Evolutionary conservation across 1,140 invertebrate species (phyloP).

Genomic region (Epicauta chinensis): DNA sequence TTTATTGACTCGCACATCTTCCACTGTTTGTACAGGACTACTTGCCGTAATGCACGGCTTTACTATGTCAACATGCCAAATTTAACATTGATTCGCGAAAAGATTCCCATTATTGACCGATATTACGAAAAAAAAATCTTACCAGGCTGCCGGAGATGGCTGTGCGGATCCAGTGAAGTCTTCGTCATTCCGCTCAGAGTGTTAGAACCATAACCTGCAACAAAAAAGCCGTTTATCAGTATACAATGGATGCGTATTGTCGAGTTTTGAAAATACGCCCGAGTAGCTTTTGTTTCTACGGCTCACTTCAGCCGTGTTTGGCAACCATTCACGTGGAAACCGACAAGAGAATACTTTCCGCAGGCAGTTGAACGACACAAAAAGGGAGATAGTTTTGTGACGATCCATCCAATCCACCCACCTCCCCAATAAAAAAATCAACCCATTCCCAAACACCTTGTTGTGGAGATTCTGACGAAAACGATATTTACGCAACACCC

Average conservation of each 20-base stretch:
- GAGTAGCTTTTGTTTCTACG: constrained; percentile 29
- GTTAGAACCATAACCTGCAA: constrained; percentile 51
- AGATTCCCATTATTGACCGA: constrained; percentile 5
- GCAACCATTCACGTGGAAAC: constrained; percentile 25
- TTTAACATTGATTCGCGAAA: constrained; percentile 26
- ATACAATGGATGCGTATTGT: neutral
- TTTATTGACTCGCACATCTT: constrained; percentile 30
- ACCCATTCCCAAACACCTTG: too few species aligned
- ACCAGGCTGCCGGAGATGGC: constrained; percentile 82
- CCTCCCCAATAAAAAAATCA: neutral
- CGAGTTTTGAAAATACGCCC: constrained; percentile 1
- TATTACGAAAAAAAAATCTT: constrained; percentile 35
- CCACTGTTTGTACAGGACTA: constrained; percentile 30
- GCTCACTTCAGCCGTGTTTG: constrained; percentile 28
- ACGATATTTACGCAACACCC: too few species aligned
- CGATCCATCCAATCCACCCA: constrained; percentile 10
- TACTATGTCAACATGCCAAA: constrained; percentile 27
- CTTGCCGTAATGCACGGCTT: constrained; percentile 33
- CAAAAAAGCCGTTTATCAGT: constrained; percentile 5
- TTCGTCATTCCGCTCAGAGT: constrained; percentile 62
- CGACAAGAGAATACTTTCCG: constrained; percentile 34
- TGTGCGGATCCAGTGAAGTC: constrained; percentile 73
- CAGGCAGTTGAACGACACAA: constrained; percentile 2
- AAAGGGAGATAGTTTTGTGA: constrained; percentile 1
- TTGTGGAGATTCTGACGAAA: too few species aligned